These are phyloP conservation scores for Pterostichus niger DNA, from an alignment of 2,888 invertebrate species.

Conservation along the genomic window DNA sequence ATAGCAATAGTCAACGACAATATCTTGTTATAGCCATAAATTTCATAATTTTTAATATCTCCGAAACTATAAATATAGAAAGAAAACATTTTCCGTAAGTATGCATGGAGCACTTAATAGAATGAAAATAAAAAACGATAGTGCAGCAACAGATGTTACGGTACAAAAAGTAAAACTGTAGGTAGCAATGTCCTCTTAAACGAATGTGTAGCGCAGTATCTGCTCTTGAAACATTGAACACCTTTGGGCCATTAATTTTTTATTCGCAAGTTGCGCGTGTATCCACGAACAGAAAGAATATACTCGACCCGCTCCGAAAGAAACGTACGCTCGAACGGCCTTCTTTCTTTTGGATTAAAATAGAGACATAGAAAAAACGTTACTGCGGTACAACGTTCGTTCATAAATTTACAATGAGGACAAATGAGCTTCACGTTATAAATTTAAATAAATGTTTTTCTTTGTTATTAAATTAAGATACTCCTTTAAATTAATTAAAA, in stretches of 20 bases:
- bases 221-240: slow-evolving; percentile 61
- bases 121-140: slow-evolving; percentile 39
- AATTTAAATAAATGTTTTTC: slow-evolving; percentile 20
- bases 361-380: slow-evolving; percentile 49
- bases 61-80: not conserved
- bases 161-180: slow-evolving; percentile 52
- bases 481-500: not conserved
- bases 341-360: slow-evolving; percentile 49
- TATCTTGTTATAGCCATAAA: slow-evolving; percentile 41
- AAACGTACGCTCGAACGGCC: not conserved
- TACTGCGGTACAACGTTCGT: slow-evolving; percentile 24
- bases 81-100: slow-evolving; percentile 14
- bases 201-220: slow-evolving; percentile 51
- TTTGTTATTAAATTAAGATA: not conserved
- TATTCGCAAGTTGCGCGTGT: slow-evolving; percentile 48
- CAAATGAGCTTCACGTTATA: slow-evolving; percentile 16
- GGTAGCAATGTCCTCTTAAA: slow-evolving; percentile 61
- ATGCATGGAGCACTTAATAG: slow-evolving; percentile 39
- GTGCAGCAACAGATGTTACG: slow-evolving; percentile 51
- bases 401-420: slow-evolving; percentile 44
- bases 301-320: slow-evolving; percentile 12
- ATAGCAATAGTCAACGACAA: not conserved
- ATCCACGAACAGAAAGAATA: slow-evolving; percentile 37
- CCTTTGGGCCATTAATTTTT: slow-evolving; percentile 63
- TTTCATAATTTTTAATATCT: slow-evolving; percentile 48